These are phyloP conservation scores for Caenorhabditis tropicalis DNA, from an alignment of 1,140 invertebrate genomes.

Conservation along the genomic window DNA sequence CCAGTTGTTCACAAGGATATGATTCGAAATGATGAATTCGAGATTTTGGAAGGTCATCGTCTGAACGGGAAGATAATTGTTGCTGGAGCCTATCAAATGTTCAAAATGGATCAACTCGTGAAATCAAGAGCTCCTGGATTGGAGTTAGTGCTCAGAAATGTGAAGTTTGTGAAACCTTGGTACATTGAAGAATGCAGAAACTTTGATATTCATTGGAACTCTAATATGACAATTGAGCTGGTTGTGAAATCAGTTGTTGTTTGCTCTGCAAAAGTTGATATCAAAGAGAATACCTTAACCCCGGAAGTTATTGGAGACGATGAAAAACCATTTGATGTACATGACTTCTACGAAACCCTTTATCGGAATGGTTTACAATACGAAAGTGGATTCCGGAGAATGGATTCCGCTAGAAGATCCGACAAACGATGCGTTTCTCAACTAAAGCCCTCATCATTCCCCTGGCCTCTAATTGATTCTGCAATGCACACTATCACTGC, in stretches of 20 bases:
- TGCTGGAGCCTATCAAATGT: slow-evolving; percentile 41
- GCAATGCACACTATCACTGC: slow-evolving; percentile 40
- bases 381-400: neutral
- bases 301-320: neutral
- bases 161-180: slow-evolving; percentile 29
- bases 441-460: neutral
- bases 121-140: neutral
- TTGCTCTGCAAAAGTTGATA: neutral
- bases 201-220: neutral
- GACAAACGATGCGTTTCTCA: neutral
- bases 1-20: neutral
- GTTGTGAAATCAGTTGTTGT: neutral
- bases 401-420: neutral
- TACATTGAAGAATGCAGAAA: slow-evolving; percentile 8
- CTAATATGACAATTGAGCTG: slow-evolving; percentile 19
- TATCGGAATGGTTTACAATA: slow-evolving; percentile 17
- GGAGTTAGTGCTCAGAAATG: neutral
- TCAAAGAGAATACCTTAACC: neutral
- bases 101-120: slow-evolving; percentile 10
- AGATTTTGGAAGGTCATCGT: slow-evolving; percentile 13
- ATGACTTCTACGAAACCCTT: neutral
- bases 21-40: slow-evolving; percentile 16
- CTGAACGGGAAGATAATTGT: slow-evolving; percentile 32
- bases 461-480: slow-evolving; percentile 46
- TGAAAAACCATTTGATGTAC: neutral